Evolutionary conservation across 2,888 invertebrate species (phyloP).

Genomic region (Bhutanitis thaidina): DNA sequence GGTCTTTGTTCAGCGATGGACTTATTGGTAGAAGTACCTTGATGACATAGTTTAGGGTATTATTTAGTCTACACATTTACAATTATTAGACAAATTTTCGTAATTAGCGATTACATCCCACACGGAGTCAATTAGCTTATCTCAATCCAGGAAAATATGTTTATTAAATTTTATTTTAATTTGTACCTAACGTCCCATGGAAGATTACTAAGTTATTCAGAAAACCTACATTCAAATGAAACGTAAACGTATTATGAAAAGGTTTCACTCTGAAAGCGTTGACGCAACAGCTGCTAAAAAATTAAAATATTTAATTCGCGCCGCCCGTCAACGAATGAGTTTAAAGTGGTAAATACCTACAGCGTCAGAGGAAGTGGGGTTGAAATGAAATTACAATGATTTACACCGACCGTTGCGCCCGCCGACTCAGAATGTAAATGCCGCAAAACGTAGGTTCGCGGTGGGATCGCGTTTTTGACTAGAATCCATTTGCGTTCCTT

Average conservation of each 20-base stretch:
- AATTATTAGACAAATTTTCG: no score
- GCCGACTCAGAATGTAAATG: slow-evolving; percentile 36
- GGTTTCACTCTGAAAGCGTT: background rate
- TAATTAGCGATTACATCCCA: no score
- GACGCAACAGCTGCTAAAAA: slow-evolving; percentile 12
- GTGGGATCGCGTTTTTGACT: slow-evolving; percentile 38
- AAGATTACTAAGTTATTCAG: background rate
- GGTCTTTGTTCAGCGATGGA: no score
- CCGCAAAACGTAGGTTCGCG: slow-evolving; percentile 22
- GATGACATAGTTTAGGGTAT: no score
- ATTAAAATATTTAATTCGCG: slow-evolving; percentile 22
- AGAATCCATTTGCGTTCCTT: slow-evolving; percentile 37
- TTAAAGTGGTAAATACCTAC: slow-evolving; percentile 25
- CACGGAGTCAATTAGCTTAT: no score
- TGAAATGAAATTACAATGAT: slow-evolving; percentile 44
- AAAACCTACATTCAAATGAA: background rate
- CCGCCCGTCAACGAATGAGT: slow-evolving; percentile 18
- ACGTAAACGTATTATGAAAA: background rate
- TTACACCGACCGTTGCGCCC: slow-evolving; percentile 35
- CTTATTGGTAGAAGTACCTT: no score
- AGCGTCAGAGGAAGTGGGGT: slow-evolving; percentile 26
- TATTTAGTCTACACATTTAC: no score
- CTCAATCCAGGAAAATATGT: no score
- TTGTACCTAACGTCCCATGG: background rate
- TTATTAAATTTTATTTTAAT: background rate